Conservation (phyloP, 2,113 vertebrate genomes). For the Perca flavescens region DNA sequence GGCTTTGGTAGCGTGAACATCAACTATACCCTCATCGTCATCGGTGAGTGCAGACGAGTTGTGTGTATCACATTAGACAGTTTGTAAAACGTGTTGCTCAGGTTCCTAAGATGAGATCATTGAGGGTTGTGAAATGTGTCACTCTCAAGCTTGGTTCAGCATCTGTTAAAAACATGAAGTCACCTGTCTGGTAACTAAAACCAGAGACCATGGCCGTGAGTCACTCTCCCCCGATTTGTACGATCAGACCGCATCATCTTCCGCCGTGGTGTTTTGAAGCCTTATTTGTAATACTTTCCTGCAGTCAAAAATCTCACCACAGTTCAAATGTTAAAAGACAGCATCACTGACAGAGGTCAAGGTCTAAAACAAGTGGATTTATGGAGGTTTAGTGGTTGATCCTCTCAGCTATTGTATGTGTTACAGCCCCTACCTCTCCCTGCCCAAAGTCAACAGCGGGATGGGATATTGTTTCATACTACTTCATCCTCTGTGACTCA, state of each 20-base stretch:
- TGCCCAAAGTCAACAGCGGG: slow-evolving; percentile 79
- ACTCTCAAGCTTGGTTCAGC: slow-evolving; percentile 5
- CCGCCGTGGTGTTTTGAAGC: slow-evolving; percentile 5
- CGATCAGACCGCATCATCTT: slow-evolving; percentile 16
- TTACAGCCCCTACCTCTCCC: slow-evolving; percentile 60
- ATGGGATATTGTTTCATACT: slow-evolving; percentile 81
- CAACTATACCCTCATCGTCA: slow-evolving; percentile 97
- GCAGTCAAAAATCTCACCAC: slow-evolving; percentile 37
- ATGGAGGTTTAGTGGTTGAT: slow-evolving; percentile 68
- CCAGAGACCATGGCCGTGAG: slow-evolving; percentile 25
- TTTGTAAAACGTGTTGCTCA: slow-evolving; percentile 18
- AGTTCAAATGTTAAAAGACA: slow-evolving; percentile 58
- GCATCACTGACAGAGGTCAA: slow-evolving; percentile 57
- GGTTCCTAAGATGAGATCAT: slow-evolving; percentile 45
- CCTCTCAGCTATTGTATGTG: slow-evolving; percentile 66
- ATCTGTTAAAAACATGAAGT: slow-evolving; percentile 52
- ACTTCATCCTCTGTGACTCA: slow-evolving; percentile 81
- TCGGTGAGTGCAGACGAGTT: slow-evolving; percentile 85
- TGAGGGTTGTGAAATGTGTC: slow-evolving; percentile 21
- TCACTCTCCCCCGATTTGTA: slow-evolving; percentile 37
- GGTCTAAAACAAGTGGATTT: slow-evolving; percentile 74
- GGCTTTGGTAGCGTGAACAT: slow-evolving; percentile 97
- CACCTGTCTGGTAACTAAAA: slow-evolving; percentile 59
- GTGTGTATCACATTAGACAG: background rate
- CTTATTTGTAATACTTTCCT: slow-evolving; percentile 23